Evolutionary conservation across 1,140 invertebrate genomes (phyloP).

Genomic region (Saccostrea glomerata): DNA sequence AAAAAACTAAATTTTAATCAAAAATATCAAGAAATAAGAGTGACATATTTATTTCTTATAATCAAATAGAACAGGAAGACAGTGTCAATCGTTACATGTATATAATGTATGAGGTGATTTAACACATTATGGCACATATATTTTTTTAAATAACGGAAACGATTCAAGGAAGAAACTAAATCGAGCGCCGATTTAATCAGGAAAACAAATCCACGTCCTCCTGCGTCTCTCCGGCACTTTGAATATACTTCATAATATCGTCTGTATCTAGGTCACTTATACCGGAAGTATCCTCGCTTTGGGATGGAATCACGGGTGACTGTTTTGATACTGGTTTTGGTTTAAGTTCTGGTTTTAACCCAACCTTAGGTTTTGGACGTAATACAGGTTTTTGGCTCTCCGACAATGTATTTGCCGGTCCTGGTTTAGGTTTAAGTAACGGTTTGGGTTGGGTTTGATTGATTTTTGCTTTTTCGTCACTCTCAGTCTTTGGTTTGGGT

Average conservation of each 20-base stretch:
- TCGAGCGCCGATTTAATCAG: neutral
- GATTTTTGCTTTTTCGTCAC: neutral
- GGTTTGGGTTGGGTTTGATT: neutral
- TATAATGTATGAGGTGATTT: no score
- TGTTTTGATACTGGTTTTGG: neutral
- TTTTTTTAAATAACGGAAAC: no score
- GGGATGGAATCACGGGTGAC: neutral
- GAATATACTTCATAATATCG: constrained; percentile 19
- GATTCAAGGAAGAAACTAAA: no score
- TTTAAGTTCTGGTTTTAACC: neutral
- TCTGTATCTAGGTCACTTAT: neutral
- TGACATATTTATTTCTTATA: no score
- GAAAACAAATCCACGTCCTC: neutral
- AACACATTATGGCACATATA: no score
- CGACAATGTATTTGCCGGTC: neutral
- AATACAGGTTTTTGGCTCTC: neutral
- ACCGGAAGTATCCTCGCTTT: neutral
- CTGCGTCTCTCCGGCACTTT: neutral
- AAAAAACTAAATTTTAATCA: no score
- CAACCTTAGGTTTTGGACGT: neutral
- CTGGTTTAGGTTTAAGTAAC: neutral
- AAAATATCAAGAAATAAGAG: no score
- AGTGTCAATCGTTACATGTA: no score
- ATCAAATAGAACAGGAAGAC: no score
- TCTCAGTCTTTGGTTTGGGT: neutral